Percentiles rank a stretch among this genome's conserved stretches.
Conservation (phyloP, 2,113 vertebrate genomes). For the Tautogolabrus adspersus region DNA sequence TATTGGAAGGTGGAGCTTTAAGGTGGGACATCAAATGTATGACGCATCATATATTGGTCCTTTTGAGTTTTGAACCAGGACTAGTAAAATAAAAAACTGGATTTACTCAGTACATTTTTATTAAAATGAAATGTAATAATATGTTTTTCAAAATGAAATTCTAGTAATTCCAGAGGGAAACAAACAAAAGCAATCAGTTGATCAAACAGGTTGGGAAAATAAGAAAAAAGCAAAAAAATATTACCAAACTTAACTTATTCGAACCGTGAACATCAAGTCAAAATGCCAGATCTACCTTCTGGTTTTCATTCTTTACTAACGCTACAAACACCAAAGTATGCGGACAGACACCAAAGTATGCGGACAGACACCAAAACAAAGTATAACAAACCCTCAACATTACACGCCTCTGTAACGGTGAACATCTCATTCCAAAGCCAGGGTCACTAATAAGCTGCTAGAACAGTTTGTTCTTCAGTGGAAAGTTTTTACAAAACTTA, state of each 20-base stretch:
- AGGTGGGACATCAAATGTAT: constrained; percentile 1
- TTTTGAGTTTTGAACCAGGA: not conserved
- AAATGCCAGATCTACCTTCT: too few species aligned
- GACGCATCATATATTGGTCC: not conserved
- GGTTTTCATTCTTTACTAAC: too few species aligned
- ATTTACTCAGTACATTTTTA: not conserved
- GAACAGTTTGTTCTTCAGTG: not conserved
- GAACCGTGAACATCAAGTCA: not conserved
- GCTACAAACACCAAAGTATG: not conserved
- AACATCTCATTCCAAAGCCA: not conserved
- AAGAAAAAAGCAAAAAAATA: not conserved
- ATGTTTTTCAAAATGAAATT: too few species aligned
- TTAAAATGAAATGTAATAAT: not conserved
- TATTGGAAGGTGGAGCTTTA: constrained; percentile 3
- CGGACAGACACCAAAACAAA: not conserved
- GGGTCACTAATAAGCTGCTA: not conserved
- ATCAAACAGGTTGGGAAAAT: too few species aligned
- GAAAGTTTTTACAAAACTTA: constrained; percentile 1
- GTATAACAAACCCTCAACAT: not conserved
- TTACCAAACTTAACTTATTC: not conserved
- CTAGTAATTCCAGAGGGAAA: not conserved
- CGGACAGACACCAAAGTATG: not conserved
- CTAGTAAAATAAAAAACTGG: not conserved
- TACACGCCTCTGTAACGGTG: not conserved
- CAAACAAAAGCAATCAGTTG: not conserved